Evolutionary conservation across 2,113 vertebrate species (phyloP), one percentile per base, ranked within the genome.

Genomic region (Pseudonaja textilis): DNA sequence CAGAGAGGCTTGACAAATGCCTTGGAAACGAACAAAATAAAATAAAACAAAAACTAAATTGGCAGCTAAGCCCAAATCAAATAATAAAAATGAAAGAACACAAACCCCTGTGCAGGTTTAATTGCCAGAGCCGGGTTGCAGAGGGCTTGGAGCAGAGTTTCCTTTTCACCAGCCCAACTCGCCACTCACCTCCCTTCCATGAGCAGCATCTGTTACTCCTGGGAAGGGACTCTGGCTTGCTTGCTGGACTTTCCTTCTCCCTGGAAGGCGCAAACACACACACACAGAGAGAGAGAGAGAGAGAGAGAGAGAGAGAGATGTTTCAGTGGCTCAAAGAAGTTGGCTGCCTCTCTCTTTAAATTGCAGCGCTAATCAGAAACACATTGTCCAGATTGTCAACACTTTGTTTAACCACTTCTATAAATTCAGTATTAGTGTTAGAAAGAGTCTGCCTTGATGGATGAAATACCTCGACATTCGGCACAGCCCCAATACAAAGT

Each of bases 391-490:
- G 94, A 97, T 97, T 98, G 98, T 98, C 98, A 98, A 97, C 97
- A 97, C 97, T 97, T 97, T 95, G 91, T 97, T 97, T 98, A 98
- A 98, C 97, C 97, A 97, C 97, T 97, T 97, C 97, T 97, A 98
- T 97, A 97, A 98, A 97, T 97, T 96, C 96, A 96, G 96, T 96
- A 96, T 97, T 96, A 96, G 96, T 95, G 97, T 96, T 97, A 96
- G 96, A 97, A 97, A 95, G 92, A 96, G 94, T 96, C 95, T 59
- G 95, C 94, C 95, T 93, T 98, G 97, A 98, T 96, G 97, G 97
- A 97, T 98, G 98, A 96, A 97, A 97, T 95, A 96, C 90, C 94
- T 88, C 95, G 86, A 96, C 95, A 14, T 97, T 94, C 96, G 95
- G 97, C 97, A 96, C 97, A 97, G 96, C 14, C 96, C 96, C 96